Conservation (phyloP, 1,140 invertebrate species). For the Ylistrum balloti region DNA sequence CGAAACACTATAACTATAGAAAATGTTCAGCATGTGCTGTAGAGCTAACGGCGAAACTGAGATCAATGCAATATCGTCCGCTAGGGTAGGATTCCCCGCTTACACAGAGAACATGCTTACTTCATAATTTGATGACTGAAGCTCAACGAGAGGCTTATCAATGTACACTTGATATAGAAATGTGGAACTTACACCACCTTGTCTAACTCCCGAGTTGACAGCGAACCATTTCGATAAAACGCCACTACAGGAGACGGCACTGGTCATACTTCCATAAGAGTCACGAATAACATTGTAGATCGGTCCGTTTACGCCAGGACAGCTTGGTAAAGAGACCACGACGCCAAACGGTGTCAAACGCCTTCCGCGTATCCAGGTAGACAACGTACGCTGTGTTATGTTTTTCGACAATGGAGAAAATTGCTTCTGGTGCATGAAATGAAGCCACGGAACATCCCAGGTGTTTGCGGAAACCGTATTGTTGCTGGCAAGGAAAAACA, state of each 20-base stretch:
- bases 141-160: not conserved
- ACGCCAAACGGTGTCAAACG: conserved; percentile 44
- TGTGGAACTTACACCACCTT: not conserved
- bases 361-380: not conserved
- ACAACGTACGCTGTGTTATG: not conserved
- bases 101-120: not conserved
- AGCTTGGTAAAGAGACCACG: conserved; percentile 29
- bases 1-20: too few relatives aligned
- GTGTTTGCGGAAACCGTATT: not conserved
- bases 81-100: not conserved
- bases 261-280: not conserved
- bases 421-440: not conserved
- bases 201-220: not conserved
- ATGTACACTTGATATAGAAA: not conserved
- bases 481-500: not conserved
- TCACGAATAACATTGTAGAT: not conserved
- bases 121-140: not conserved
- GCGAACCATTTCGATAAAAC: not conserved
- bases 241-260: not conserved
- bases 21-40: too few relatives aligned
- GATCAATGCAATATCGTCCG: not conserved
- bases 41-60: too few relatives aligned
- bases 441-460: not conserved
- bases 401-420: not conserved
- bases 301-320: not conserved